phyloP scores from a whole-genome alignment of 2,888 invertebrate genomes.

The Agrotis exclamationis region DNA sequence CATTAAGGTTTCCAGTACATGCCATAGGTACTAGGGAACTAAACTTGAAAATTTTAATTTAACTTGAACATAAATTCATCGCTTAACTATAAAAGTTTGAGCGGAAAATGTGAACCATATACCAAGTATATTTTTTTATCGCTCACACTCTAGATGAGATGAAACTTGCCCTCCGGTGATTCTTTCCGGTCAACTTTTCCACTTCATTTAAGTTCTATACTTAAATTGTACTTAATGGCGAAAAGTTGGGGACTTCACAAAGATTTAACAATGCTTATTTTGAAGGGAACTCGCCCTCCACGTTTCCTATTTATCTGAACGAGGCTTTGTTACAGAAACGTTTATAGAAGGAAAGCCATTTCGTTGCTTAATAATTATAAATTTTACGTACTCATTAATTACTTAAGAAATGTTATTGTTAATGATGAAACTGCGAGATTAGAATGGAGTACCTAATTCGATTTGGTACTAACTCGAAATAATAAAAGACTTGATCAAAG shows the following conservation, averaged over 20 bases:
- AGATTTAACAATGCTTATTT: slow-evolving; percentile 91
- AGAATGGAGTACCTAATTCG: slow-evolving; percentile 47
- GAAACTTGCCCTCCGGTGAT: slow-evolving; percentile 72
- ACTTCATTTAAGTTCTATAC: slow-evolving; percentile 90
- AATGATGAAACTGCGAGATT: slow-evolving; percentile 55
- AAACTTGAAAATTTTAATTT: slow-evolving; percentile 9
- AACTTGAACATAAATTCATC: slow-evolving; percentile 1
- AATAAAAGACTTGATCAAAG: slow-evolving; percentile 69
- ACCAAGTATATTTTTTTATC: slow-evolving; percentile 50
- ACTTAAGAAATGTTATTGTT: slow-evolving; percentile 55
- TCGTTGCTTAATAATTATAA: slow-evolving; percentile 66
- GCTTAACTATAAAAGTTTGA: slow-evolving; percentile 12
- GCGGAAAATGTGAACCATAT: slow-evolving; percentile 31
- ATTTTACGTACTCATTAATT: slow-evolving; percentile 61
- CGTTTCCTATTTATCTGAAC: slow-evolving; percentile 80
- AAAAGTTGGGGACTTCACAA: slow-evolving; percentile 87
- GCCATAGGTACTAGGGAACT: background rate
- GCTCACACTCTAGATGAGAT: slow-evolving; percentile 65
- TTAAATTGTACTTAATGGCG: slow-evolving; percentile 89
- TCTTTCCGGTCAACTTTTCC: slow-evolving; percentile 88
- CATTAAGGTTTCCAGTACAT: too few relatives aligned
- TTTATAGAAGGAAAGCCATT: slow-evolving; percentile 70
- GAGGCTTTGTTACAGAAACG: slow-evolving; percentile 73
- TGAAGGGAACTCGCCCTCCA: slow-evolving; percentile 81
- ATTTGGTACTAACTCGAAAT: slow-evolving; percentile 57